Evolutionary conservation across 2,113 vertebrate genomes (phyloP).

Genomic region (Diadophis punctatus): DNA sequence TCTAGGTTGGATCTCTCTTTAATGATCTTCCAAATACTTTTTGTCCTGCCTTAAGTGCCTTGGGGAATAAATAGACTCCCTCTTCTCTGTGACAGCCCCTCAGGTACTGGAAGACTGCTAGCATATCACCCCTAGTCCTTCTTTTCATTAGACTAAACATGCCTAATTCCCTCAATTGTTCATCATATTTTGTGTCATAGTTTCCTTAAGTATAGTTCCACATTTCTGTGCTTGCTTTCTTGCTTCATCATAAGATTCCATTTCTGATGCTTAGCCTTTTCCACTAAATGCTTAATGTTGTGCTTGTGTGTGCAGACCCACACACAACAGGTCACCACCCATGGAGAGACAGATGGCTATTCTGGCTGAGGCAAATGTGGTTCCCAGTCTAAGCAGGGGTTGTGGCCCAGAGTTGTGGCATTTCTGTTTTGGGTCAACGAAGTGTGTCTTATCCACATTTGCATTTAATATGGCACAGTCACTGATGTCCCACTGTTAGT

Average conservation of each 20-base stretch:
- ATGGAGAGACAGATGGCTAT: background rate
- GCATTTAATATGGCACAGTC: background rate
- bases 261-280: background rate
- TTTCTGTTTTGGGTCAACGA: background rate
- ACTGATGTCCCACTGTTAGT: background rate
- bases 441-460: background rate
- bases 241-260: background rate
- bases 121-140: background rate
- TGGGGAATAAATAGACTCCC: background rate
- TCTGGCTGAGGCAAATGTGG: background rate
- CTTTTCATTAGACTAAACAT: background rate
- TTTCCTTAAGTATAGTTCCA: background rate
- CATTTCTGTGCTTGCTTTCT: background rate
- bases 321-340: background rate
- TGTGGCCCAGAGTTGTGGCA: background rate
- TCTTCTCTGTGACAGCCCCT: background rate
- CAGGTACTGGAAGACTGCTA: background rate
- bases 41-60: background rate
- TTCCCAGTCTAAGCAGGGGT: background rate
- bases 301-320: background rate
- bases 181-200: background rate
- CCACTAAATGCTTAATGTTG: background rate
- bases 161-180: background rate
- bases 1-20: background rate
- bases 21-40: background rate